phyloP scores from a whole-genome alignment of 2,113 vertebrate species.

The Tamias sibiricus region DNA sequence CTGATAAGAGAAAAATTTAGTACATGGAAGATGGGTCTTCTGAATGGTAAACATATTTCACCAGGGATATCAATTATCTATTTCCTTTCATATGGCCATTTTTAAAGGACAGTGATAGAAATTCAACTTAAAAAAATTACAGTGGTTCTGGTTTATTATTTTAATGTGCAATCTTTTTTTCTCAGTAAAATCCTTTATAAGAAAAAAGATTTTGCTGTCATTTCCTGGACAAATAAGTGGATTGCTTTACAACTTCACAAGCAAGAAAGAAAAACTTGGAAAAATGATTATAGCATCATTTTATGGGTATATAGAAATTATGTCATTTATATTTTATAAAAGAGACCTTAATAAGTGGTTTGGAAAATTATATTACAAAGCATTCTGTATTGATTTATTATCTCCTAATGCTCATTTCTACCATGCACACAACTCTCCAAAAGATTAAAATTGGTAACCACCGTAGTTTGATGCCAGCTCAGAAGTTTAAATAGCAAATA shows the following conservation, averaged over 20 bases:
- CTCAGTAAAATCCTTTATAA: not conserved
- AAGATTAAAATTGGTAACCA: slow-evolving; percentile 78
- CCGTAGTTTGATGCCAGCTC: slow-evolving; percentile 60
- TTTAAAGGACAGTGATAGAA: slow-evolving; percentile 28
- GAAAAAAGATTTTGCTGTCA: slow-evolving; percentile 69
- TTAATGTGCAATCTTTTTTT: slow-evolving; percentile 37
- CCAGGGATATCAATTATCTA: not conserved
- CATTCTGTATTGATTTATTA: slow-evolving; percentile 81
- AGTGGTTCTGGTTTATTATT: not conserved
- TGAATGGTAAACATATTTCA: slow-evolving; percentile 53
- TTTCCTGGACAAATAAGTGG: slow-evolving; percentile 61
- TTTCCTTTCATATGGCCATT: not conserved
- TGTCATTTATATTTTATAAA: slow-evolving; percentile 69
- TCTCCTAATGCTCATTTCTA: slow-evolving; percentile 64
- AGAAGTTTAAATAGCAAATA: slow-evolving; percentile 70
- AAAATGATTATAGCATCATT: slow-evolving; percentile 68
- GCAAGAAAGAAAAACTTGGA: slow-evolving; percentile 54
- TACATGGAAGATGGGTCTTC: not conserved
- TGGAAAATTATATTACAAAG: slow-evolving; percentile 71
- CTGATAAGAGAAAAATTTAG: slow-evolving; percentile 54
- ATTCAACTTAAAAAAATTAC: slow-evolving; percentile 23
- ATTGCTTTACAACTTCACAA: slow-evolving; percentile 61
- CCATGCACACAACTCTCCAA: slow-evolving; percentile 44
- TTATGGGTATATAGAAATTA: slow-evolving; percentile 70
- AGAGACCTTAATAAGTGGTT: slow-evolving; percentile 73